Evolutionary conservation across 2,888 invertebrate genomes (phyloP).

Genomic region (Punctoribates punctum): DNA sequence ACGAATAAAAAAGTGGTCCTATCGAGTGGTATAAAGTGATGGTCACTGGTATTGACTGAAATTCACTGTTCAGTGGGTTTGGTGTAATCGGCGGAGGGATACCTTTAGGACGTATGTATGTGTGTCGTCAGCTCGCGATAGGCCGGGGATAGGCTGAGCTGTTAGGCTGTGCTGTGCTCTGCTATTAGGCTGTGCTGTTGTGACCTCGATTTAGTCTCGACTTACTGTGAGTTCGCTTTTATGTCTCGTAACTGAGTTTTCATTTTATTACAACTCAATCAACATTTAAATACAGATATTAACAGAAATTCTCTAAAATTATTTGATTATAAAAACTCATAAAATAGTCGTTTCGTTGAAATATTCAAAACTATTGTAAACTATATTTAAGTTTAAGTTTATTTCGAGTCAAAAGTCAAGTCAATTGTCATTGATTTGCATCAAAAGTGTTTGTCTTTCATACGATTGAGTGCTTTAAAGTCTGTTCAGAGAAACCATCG

Average conservation of each 20-base stretch:
- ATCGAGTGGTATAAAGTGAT: not conserved
- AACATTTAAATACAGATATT: not conserved
- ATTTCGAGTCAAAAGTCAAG: too few relatives aligned
- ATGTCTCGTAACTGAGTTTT: not conserved
- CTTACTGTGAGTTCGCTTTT: constrained; percentile 4
- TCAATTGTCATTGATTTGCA: too few relatives aligned
- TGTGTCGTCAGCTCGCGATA: not conserved
- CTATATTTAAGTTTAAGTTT: too few relatives aligned
- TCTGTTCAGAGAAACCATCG: constrained; percentile 20
- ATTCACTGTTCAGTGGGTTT: not conserved
- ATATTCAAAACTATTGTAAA: too few relatives aligned
- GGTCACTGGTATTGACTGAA: not conserved
- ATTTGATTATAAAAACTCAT: not conserved
- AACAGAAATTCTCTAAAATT: not conserved
- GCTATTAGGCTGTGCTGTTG: constrained; percentile 11
- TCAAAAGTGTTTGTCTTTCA: too few relatives aligned
- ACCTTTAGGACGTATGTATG: not conserved
- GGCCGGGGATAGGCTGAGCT: not conserved
- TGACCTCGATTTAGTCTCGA: constrained; percentile 20
- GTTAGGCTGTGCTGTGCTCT: not conserved
- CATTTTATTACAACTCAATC: not conserved
- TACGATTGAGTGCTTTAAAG: constrained; percentile 31
- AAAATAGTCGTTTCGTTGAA: too few relatives aligned
- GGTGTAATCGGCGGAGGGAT: not conserved
- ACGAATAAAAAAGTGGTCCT: not conserved